Evolutionary conservation across 2,113 vertebrate genomes (phyloP).

Genomic region (Chionomys nivalis): DNA sequence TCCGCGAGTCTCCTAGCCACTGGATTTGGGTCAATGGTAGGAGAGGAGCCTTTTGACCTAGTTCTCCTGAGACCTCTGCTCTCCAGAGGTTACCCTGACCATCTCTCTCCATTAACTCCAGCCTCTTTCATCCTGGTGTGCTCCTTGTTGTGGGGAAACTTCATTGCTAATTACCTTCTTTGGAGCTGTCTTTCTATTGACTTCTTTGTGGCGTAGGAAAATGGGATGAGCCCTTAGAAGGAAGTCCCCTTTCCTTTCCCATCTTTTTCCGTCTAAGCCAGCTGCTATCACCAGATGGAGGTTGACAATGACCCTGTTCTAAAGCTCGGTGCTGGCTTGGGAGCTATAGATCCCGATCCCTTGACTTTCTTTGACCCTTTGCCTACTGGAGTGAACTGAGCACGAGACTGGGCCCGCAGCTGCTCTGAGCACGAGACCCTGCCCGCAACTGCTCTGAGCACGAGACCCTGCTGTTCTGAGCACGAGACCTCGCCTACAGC

Average conservation of each 20-base stretch:
- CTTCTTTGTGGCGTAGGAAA: constrained; percentile 21
- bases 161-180: constrained; percentile 47
- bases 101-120: background rate
- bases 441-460: too few species aligned
- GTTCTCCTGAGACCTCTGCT: background rate
- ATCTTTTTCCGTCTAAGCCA: background rate
- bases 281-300: background rate
- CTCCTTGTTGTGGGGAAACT: background rate
- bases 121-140: background rate
- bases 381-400: too few species aligned
- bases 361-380: too few species aligned
- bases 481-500: too few species aligned
- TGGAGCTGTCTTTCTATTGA: background rate
- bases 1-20: background rate
- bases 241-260: background rate
- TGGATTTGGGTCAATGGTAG: background rate
- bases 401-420: too few species aligned
- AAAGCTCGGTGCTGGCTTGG: background rate
- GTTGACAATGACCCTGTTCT: background rate
- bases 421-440: too few species aligned
- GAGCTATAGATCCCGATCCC: too few species aligned
- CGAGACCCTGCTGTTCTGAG: too few species aligned
- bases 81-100: background rate
- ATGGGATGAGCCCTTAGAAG: background rate
- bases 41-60: background rate